Evolutionary conservation across 2,888 invertebrate species (phyloP), one percentile per base, ranked within the genome.

Genomic region (Portevinia maculata): DNA sequence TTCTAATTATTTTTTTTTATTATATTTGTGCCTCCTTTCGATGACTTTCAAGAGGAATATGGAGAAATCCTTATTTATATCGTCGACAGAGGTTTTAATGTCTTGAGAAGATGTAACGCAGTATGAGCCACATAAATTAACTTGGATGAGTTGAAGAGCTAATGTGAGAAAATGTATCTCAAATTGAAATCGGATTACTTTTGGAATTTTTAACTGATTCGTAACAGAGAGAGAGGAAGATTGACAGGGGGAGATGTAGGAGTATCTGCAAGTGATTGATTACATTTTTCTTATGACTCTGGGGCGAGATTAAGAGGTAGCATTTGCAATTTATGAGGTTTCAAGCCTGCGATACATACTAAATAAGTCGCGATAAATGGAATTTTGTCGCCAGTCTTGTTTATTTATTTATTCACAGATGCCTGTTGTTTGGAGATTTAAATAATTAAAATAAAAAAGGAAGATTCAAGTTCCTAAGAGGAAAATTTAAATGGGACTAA

Each of bases 161-260:
- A 65, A 74, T 57, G 57, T 57, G 74, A 65, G 64, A 65, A 64
- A 65, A 55, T 65, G 64, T 65, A 64, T 64, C 55, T 64, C 46
- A 32, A 62, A 62, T 64, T 74, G 74, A 74, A 74, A 74, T 74
- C 74, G 64, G 74, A 64, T 74, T 74, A 74, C 74, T 39, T 50
- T 48, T 19, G 59, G 28, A 11, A 39, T 52, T 37, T 52, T 52
- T 15, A 50, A 39, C 64, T 50, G 37, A 41, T 41, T 53, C 24
- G 34, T 39, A n/a, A 50, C 28, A 1, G 50, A 46, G 19, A n/a
- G 15, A 2, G 8, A 28, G 30, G 24, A 24, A 24, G 24, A 3
- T 2, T 24, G 3, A 30, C 11, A 19, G 11, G 19, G 7, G 19
- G n/a, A 9, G 17, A 21, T 6, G 48, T 17, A 41, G 13, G 21